Evolutionary conservation across 2,797 vertebrate genomes (phyloP), one percentile per base, ranked within the genome.

Genomic region (Tapirus indicus): DNA sequence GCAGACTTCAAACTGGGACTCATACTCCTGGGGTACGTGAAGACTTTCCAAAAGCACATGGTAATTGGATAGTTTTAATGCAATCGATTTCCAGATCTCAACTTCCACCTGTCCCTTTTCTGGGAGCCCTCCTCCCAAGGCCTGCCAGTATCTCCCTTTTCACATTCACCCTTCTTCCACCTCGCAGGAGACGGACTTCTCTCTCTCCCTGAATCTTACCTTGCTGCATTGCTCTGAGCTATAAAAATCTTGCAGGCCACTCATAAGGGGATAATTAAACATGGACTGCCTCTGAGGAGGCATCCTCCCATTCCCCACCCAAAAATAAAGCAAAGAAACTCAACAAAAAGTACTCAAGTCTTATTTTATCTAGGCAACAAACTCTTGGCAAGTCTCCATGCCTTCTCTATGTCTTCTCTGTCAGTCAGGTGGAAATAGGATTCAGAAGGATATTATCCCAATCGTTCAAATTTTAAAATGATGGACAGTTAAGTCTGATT

Each of bases 261-360:
- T 84, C 79, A 41, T 54, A 82, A 93, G 35, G 23, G 35, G 17
- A 60, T 83, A 77, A 91, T 80, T 58, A 95, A 68, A 85, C 62
- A 79, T 23, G n/a, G 6, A 29, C 25, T 89, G 71, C 27, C 11
- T 68, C 83, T 41, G 23, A 89, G 60, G 29, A 3, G 17, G 2
- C 17, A 72, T 80, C 23, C 41, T 72, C 35, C 54, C 29, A 49
- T 75, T 80, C 21, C 0, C 18, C 27, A n/a, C 23, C 17, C 8
- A 38, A 77, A 60, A 60, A 85, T 35, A 49, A 72, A 58, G 10
- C 75, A 82, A 92, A 79, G 25, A 87, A 78, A 56, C 38, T 95
- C 41, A 49, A 12, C n/a, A 52, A 52, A 79, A 95, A 66, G n/a
- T 72, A 47, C 11, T 71, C 54, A 82, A 23, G 21, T 21, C n/a